Evolutionary conservation across 2,888 invertebrate species (phyloP).

Genomic region (Volucella bombylans): DNA sequence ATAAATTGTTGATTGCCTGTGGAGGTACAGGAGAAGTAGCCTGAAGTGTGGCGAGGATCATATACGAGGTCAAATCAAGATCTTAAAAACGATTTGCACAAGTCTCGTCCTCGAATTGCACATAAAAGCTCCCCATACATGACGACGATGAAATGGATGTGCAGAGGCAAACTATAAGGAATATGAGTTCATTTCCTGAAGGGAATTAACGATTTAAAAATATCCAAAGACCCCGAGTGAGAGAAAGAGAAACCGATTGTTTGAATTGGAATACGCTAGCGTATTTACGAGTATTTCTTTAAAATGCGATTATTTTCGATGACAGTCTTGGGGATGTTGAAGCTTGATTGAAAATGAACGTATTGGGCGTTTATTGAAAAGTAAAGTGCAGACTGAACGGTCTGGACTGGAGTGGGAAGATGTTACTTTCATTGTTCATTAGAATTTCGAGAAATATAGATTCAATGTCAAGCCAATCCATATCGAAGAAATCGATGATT

Average conservation of each 20-base stretch:
- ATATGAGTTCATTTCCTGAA: conserved; percentile 72
- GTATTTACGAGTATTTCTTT: conserved; percentile 57
- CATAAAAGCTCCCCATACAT: conserved; percentile 49
- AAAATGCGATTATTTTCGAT: conserved; percentile 59
- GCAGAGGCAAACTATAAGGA: conserved; percentile 28
- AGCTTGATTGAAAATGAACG: too few species aligned
- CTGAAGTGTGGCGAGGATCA: conserved; percentile 47
- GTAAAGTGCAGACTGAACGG: too few species aligned
- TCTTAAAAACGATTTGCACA: conserved; percentile 70
- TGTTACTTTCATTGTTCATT: too few species aligned
- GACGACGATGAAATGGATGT: conserved; percentile 18
- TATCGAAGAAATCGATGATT: too few species aligned
- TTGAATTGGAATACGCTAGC: conserved; percentile 49
- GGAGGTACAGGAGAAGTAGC: conserved; percentile 17
- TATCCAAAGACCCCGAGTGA: not conserved
- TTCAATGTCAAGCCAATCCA: too few species aligned
- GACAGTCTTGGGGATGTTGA: conserved; percentile 22
- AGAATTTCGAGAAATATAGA: too few species aligned
- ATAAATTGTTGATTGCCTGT: conserved; percentile 72
- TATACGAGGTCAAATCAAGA: conserved; percentile 71
- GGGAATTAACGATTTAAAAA: conserved; percentile 56
- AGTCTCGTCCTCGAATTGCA: conserved; percentile 41
- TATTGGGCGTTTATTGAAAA: too few species aligned
- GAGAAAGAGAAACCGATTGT: conserved; percentile 18
- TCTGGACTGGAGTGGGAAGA: too few species aligned